Conservation (phyloP, 64 coral and sea anemone genomes). For the Montipora cactus region DNA sequence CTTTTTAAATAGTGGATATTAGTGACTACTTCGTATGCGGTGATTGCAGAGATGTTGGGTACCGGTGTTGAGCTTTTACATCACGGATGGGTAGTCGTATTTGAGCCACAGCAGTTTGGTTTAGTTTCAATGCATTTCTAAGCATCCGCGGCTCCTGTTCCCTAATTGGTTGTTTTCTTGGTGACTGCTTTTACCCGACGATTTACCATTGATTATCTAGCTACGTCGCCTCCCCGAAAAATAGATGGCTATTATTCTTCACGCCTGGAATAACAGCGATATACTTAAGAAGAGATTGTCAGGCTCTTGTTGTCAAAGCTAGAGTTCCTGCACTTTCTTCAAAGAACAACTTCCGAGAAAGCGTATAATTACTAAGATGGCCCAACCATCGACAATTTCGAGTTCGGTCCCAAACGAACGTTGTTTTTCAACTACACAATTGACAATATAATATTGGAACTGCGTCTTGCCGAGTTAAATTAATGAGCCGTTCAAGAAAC, state of each 20-base stretch:
- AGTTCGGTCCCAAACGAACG: neutral
- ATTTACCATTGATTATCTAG: neutral
- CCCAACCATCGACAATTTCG: neutral
- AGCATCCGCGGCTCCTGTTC: neutral
- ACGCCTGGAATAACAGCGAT: neutral
- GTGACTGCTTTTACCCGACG: too few relatives aligned
- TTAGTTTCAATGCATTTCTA: neutral
- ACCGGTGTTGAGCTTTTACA: neutral
- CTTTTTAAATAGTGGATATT: too few relatives aligned
- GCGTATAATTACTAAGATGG: neutral
- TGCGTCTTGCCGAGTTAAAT: slow-evolving; percentile 18
- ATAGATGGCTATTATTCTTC: slow-evolving; percentile 11
- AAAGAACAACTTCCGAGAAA: neutral
- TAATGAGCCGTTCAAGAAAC: slow-evolving; percentile 25
- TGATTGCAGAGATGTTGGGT: neutral
- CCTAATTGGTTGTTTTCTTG: neutral
- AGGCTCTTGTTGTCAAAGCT: neutral
- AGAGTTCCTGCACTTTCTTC: neutral
- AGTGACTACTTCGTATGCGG: neutral
- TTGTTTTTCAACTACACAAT: neutral
- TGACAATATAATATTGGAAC: slow-evolving; percentile 12
- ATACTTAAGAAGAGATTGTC: neutral
- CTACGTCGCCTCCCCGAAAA: neutral
- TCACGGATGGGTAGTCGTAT: neutral
- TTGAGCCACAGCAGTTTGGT: neutral